Evolutionary conservation across 2,797 vertebrate genomes (phyloP), one percentile per base, ranked within the genome.

Genomic region (Peromyscus nudipes): DNA sequence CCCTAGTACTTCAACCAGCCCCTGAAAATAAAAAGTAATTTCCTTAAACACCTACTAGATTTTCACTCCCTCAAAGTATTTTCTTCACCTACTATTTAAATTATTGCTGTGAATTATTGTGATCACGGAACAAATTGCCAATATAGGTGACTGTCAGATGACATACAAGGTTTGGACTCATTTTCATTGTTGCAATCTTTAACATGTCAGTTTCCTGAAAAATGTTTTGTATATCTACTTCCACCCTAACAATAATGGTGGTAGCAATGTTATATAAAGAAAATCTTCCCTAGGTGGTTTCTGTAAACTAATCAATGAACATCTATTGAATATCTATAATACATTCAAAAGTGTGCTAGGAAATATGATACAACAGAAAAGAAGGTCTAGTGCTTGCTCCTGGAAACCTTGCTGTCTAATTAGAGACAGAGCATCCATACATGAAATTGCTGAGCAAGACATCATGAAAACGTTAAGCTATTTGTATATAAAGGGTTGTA

Each of bases 361-460:
- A 94, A 69, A 43, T 64, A 55, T 10, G 91, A 52, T 67, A 60
- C 34, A 94, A 91, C 11, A 92, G 82, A 37, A 84, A 84, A 46
- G 10, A 82, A 57, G 10, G 73, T 49, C 40, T 67, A 49, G 14
- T 49, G 57, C 40, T 29, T n/a, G 46, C 49, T 85, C 27, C 71
- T 85, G 60, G 57, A 93, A 95, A 91, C 62, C 67, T 65, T 31
- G 40, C 4, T 49, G 9, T 94, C 40, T 96, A 92, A 87, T 95
- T 89, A 95, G 79, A 92, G 52, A 71, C 65, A 89, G 4, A 96
- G 37, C 67, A 94, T 40, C 92, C 95, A 92, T 8, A 89, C 0
- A 0, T 91, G 91, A 98, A 97, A 95, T 60, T 97, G 43, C 73
- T 79, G 34, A 92, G 55, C 17, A 91, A 96, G 79, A 94, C n/a